A percentile compares a stretch with the other conserved stretches of the same genome.
Evolutionary conservation across 2,113 vertebrate genomes (phyloP).

Genomic region (Lophochroa leadbeateri): DNA sequence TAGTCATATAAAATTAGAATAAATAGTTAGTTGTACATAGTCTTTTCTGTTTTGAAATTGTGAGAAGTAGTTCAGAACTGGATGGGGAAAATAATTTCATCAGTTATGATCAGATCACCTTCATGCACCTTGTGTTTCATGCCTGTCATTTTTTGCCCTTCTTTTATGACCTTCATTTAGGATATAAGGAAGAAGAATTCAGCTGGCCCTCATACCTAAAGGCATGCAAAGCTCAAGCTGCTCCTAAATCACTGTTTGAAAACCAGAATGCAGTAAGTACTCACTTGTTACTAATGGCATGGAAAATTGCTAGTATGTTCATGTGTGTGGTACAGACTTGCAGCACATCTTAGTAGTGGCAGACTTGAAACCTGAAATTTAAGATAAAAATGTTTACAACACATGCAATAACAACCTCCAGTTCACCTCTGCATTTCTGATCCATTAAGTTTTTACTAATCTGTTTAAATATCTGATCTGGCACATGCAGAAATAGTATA

Average conservation of each 20-base stretch:
- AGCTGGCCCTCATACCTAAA: constrained; percentile 86
- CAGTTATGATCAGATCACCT: background rate
- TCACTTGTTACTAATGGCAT: background rate
- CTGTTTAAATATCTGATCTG: background rate
- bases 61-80: background rate
- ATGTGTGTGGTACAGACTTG: background rate
- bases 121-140: background rate
- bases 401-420: background rate
- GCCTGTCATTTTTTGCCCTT: background rate
- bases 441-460: background rate
- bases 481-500: background rate
- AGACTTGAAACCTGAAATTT: background rate
- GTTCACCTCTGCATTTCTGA: background rate
- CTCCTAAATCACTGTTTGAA: constrained; percentile 86
- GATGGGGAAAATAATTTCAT: background rate
- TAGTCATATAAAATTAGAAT: background rate
- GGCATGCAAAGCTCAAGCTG: constrained; percentile 84
- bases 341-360: background rate
- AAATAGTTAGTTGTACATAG: background rate
- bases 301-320: background rate
- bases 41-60: background rate
- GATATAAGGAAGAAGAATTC: constrained; percentile 86
- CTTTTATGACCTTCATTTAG: constrained; percentile 51
- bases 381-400: background rate
- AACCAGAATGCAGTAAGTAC: constrained; percentile 85